A percentile compares a stretch with the other conserved stretches of the same genome.
These are phyloP conservation scores for Tinea pellionella DNA, from an alignment of 2,888 invertebrate genomes.

Conservation along the genomic window DNA sequence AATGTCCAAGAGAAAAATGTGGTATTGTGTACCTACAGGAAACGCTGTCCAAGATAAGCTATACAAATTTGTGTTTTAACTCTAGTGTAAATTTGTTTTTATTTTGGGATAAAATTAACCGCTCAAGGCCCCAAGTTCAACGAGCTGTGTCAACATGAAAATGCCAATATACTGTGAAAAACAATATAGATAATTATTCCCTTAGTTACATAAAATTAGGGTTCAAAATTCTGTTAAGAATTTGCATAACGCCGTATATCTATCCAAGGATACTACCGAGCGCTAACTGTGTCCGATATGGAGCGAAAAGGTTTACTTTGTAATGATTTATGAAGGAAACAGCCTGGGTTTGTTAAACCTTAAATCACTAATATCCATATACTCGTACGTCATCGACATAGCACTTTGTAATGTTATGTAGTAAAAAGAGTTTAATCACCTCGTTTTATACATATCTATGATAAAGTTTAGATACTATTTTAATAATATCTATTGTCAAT, in stretches of 20 bases:
- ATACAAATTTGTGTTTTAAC: conserved; percentile 34
- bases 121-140: conserved; percentile 49
- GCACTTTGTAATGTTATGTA: background rate
- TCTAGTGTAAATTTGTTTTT: conserved; percentile 46
- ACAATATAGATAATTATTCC: background rate
- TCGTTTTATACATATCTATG: no score
- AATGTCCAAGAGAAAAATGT: conserved; percentile 26
- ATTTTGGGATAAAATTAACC: conserved; percentile 26
- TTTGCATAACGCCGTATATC: background rate
- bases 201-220: background rate
- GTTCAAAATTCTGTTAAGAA: background rate
- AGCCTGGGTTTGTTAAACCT: conserved; percentile 35
- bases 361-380: conserved; percentile 16
- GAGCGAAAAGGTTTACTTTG: conserved; percentile 1
- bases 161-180: background rate
- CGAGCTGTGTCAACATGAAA: conserved; percentile 20
- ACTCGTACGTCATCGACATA: conserved; percentile 5
- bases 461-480: no score
- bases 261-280: background rate
- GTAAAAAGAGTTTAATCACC: background rate
- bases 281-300: conserved; percentile 3
- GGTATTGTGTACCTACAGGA: conserved; percentile 25
- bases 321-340: conserved; percentile 51
- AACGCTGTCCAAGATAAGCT: conserved; percentile 33
- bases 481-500: no score